Evolutionary conservation across 37 sponge, comb jelly and placozoan species (phyloP), one percentile per base, ranked within the genome.

Genomic region (Bolinopsis microptera): DNA sequence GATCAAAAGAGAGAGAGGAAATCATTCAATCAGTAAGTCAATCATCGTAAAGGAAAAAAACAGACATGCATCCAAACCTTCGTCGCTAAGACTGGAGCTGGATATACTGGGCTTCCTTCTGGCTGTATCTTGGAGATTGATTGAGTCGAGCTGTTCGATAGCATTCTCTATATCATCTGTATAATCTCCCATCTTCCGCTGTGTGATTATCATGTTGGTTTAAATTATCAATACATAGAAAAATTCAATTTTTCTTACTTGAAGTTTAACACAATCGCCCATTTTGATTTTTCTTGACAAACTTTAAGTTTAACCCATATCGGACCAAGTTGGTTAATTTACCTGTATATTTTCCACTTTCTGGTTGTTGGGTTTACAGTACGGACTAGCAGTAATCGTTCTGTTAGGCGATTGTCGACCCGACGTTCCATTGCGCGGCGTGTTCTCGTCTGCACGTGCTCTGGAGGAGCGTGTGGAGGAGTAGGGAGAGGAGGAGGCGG

Each of bases 1-100:
- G 61, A 48, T 18, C 61, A 48, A 48, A 48, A 48, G 9, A 48
- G 9, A 48, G 61, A 48, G 61, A 48, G 13, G 61, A 48, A 48
- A 48, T 48, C 61, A 48, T 48, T 48, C 61, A 48, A 48, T 13
- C 61, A 48, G 61, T 18, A 18, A 48, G 5, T 13, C 61, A 48
- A 13, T 48, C 61, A 13, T 13, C 61, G 13, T 48, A 13, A 13
- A 13, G 13, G 61, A 48, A 13, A 18, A 48, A 13, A 48, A 48
- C 61, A 48, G 13, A 5, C 5, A 48, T 13, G 13, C 5, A 48
- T 13, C 61, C 61, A 48, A 16, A 80, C 82, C 82, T 34, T 80
- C 82, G 0, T 80, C 82, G 82, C 82, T 80, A 34, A 80, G 37
- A 80, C 82, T 80, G 82, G 82, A 80, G 82, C 82, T 80, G 82